A percentile compares a stretch with the other conserved stretches of the same genome.
Conservation (phyloP, 2,113 vertebrate genomes). For the Oreochromis tanganicae region DNA sequence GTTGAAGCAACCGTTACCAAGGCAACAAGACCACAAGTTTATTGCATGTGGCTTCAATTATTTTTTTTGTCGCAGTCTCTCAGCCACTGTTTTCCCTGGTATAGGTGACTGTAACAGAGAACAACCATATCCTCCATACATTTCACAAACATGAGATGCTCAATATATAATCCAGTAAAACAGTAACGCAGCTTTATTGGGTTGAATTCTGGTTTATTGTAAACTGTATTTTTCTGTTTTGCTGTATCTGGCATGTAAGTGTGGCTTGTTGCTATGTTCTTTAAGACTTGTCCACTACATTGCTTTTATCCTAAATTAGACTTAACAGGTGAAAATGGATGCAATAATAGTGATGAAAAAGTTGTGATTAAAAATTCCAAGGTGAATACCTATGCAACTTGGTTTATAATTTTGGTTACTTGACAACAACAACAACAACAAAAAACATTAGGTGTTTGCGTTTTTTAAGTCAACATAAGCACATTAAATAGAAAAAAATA, state of each 20-base stretch:
- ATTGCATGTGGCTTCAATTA: neutral
- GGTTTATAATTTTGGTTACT: neutral
- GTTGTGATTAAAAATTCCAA: neutral
- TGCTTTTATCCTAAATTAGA: neutral
- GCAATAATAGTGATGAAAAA: neutral
- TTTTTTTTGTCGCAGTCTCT: neutral
- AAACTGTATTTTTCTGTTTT: neutral
- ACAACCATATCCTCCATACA: neutral
- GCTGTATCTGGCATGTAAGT: neutral
- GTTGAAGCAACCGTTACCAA: neutral
- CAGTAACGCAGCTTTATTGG: neutral
- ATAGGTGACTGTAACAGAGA: neutral
- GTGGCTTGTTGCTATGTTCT: neutral
- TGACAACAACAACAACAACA: neutral
- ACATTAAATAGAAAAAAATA: neutral
- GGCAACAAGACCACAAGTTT: neutral
- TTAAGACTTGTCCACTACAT: neutral
- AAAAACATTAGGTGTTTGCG: neutral
- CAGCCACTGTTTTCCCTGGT: neutral
- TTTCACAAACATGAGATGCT: neutral
- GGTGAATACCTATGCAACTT: constrained; percentile 38
- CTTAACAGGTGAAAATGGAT: neutral
- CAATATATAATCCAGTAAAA: neutral
- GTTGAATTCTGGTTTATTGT: neutral
- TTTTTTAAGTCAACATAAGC: neutral